These are phyloP conservation scores for Augochlora pura DNA, from an alignment of 1,140 invertebrate genomes.

Conservation along the genomic window DNA sequence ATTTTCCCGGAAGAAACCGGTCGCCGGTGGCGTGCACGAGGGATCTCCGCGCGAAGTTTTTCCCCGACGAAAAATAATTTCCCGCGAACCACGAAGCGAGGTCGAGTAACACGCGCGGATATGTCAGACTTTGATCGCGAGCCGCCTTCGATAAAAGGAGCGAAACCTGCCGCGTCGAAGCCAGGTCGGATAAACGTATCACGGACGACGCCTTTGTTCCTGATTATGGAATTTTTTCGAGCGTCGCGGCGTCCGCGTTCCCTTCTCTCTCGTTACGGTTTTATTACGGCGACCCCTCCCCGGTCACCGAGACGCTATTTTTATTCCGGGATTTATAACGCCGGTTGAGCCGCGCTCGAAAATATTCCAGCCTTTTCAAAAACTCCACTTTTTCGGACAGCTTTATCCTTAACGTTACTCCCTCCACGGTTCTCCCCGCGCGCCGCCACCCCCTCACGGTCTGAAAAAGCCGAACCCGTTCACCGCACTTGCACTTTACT, in stretches of 20 bases:
- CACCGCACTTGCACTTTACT: background rate
- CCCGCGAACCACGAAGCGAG: too few relatives aligned
- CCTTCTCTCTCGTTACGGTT: background rate
- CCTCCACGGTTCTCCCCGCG: background rate
- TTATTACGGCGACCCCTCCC: background rate
- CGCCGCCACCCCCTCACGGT: background rate
- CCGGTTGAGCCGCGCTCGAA: too few relatives aligned
- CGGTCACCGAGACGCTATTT: background rate
- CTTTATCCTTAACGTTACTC: background rate
- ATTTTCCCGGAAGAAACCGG: background rate
- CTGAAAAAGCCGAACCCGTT: slow-evolving; percentile 3
- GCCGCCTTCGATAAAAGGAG: background rate
- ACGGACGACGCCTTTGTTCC: background rate
- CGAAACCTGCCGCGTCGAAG: too few relatives aligned
- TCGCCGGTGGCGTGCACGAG: background rate
- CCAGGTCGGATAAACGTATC: too few relatives aligned
- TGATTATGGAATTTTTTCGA: background rate
- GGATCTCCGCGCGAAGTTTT: too few relatives aligned
- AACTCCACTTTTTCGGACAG: slow-evolving; percentile 10
- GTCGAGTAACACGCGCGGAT: background rate
- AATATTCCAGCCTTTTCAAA: background rate
- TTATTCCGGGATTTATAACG: background rate
- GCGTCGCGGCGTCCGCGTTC: too few relatives aligned
- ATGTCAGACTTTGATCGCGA: background rate
- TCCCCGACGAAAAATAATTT: too few relatives aligned